These are phyloP conservation scores for Drosophila nr. fundita DNA, from an alignment of 2,888 invertebrate species.

Conservation along the genomic window DNA sequence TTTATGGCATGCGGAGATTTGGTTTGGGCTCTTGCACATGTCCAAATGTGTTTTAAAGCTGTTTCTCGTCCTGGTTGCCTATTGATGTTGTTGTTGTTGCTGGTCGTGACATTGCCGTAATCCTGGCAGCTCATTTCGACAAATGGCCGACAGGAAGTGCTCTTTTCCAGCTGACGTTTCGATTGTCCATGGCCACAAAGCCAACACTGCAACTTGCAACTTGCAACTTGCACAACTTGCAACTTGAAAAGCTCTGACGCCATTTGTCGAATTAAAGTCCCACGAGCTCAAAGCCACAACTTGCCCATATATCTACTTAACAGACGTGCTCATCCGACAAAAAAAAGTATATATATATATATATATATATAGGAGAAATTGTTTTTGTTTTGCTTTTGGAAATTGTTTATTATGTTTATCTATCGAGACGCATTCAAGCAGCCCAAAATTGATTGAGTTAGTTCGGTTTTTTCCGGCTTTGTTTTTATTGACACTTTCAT, in stretches of 20 bases:
- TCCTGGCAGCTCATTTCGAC: constrained; percentile 79
- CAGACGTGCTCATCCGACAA: not conserved
- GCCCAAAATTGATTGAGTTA: constrained; percentile 72
- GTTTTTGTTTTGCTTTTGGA: constrained; percentile 42
- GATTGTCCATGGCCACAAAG: constrained; percentile 26
- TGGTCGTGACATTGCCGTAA: constrained; percentile 66
- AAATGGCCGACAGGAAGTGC: constrained; percentile 77
- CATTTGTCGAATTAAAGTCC: constrained; percentile 32
- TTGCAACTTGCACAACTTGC: constrained; percentile 2
- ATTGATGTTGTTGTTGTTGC: constrained; percentile 11
- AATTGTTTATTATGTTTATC: constrained; percentile 70
- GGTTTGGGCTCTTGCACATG: constrained; percentile 55
- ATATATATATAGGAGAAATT: not conserved
- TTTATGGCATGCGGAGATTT: constrained; percentile 30
- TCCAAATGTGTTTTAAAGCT: constrained; percentile 77
- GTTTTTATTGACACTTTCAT: constrained; percentile 72
- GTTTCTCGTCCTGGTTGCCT: constrained; percentile 62
- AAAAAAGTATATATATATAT: not conserved
- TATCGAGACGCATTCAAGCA: constrained; percentile 43
- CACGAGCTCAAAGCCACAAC: constrained; percentile 27
- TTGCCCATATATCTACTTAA: constrained; percentile 5
- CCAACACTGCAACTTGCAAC: constrained; percentile 15
- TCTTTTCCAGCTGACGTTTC: constrained; percentile 56
- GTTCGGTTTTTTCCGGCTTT: constrained; percentile 31
- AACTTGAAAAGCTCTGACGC: constrained; percentile 12